phyloP scores from a whole-genome alignment of 1,140 invertebrate species.

The Zaprionus vittiger region DNA sequence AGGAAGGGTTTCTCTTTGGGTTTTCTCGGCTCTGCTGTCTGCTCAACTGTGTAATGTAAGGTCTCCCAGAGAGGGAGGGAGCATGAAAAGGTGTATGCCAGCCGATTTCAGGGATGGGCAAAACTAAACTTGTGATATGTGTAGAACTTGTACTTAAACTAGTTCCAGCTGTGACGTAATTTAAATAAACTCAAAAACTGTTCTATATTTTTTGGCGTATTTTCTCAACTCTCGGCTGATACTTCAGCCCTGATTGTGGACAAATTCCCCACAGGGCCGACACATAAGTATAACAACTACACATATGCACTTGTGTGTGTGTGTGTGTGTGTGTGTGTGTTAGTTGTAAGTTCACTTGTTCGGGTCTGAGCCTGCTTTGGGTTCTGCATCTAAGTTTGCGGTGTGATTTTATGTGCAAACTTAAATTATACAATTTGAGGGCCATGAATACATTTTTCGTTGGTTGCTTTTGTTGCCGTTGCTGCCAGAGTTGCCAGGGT shows the following conservation, averaged over 20 bases:
- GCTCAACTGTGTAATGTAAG: constrained; percentile 66
- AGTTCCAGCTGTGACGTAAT: background rate
- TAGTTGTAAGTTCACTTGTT: constrained; percentile 57
- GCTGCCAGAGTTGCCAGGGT: constrained; percentile 1
- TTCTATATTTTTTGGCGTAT: background rate
- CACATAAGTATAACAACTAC: constrained; percentile 16
- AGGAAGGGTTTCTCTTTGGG: constrained; percentile 22
- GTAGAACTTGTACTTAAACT: background rate
- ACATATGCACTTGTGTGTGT: constrained; percentile 4
- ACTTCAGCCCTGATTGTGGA: constrained; percentile 19
- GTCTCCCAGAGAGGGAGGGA: constrained; percentile 28
- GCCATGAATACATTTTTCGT: constrained; percentile 75
- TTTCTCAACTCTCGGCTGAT: background rate
- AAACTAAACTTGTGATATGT: background rate
- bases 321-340: constrained; percentile 31
- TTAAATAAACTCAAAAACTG: background rate
- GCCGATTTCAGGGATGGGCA: constrained; percentile 1
- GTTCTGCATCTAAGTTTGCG: constrained; percentile 64
- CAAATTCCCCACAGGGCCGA: constrained; percentile 11
- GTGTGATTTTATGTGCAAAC: constrained; percentile 82
- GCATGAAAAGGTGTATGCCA: constrained; percentile 16
- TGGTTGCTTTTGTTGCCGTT: constrained; percentile 35
- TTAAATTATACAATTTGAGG: constrained; percentile 80
- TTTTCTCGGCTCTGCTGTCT: constrained; percentile 32
- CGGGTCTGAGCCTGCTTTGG: constrained; percentile 36